Evolutionary conservation across 2,113 vertebrate species (phyloP), one percentile per base, ranked within the genome.

Genomic region (Corythornis vintsioides): DNA sequence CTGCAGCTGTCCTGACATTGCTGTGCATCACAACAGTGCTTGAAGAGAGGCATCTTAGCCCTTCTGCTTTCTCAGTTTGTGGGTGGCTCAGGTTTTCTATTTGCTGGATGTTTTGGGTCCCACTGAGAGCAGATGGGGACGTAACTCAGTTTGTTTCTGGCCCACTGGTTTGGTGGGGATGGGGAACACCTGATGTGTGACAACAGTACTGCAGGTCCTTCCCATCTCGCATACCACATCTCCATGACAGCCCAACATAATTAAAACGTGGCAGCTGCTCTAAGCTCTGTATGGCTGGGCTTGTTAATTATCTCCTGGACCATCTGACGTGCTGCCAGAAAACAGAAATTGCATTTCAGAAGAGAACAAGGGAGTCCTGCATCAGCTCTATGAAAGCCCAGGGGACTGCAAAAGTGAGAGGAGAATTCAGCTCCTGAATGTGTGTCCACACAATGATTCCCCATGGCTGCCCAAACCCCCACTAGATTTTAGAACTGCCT

Each of bases 181-280:
- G 19, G 64, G 35, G 55, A 61, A 72, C 55, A 65, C 20, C 38
- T 52, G 42, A 33, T 48, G 24, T 0, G 2, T 38, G 45, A 50
- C 29, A 42, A 31, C 24, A 80, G 47, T 15, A 55, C 1, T 25
- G 42, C 61, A 75, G 45, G n/a, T 81, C 40, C 40, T 83, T 67
- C 56, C 79, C 24, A 22, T 29, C 67, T 80, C 64, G 63, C 24
- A 2, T 20, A 10, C 57, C 26, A 57, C 40, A 88, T 72, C 73
- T 88, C 82, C 8, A 0, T 38, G 65, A 80, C 57, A 79, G 74
- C 67, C 38, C 57, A 73, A 83, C 1, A 3, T 84, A 77, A 94
- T 92, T 89, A 93, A 79, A 85, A 73, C 38, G n/a, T 92, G 80
- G 86, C 77, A 93, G 90, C 86, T 87, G 77, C 47, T 88, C 33